Conservation (phyloP, 2,113 vertebrate genomes). For the Alexandromys fortis region DNA sequence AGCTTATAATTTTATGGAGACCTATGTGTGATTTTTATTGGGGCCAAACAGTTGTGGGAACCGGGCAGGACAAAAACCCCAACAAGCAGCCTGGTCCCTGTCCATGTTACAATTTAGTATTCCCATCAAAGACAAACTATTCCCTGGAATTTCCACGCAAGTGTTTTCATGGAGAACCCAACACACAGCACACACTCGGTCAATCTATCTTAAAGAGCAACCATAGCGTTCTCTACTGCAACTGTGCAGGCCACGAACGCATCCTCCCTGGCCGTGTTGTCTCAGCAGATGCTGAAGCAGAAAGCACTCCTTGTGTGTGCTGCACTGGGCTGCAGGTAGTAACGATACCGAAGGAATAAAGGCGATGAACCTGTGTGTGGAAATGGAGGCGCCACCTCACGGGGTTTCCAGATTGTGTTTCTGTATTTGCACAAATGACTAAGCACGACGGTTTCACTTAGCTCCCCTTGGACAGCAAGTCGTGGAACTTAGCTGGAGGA, state of each 20-base stretch:
- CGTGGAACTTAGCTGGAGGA: neutral
- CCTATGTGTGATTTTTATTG: too few relatives aligned
- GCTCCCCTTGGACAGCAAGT: neutral
- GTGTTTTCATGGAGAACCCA: neutral
- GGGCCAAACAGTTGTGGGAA: too few relatives aligned
- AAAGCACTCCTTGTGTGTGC: neutral
- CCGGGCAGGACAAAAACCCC: too few relatives aligned
- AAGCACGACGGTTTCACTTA: neutral
- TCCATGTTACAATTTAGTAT: neutral
- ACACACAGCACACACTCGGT: neutral
- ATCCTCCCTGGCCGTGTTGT: neutral
- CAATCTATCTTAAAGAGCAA: conserved; percentile 8
- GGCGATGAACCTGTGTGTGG: neutral
- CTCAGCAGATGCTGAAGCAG: neutral
- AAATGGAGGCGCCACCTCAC: neutral
- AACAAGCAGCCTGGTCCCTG: too few relatives aligned
- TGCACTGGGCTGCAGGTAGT: neutral
- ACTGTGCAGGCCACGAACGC: neutral
- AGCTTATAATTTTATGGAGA: too few relatives aligned
- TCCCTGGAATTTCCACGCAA: neutral
- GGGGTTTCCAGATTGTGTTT: conserved; percentile 1
- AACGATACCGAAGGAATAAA: neutral
- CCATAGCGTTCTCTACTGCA: neutral
- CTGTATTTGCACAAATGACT: neutral
- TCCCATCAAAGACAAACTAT: neutral